Evolutionary conservation across 1,140 invertebrate genomes (phyloP), one percentile per base, ranked within the genome.

Genomic region (Drosophila simulans): DNA sequence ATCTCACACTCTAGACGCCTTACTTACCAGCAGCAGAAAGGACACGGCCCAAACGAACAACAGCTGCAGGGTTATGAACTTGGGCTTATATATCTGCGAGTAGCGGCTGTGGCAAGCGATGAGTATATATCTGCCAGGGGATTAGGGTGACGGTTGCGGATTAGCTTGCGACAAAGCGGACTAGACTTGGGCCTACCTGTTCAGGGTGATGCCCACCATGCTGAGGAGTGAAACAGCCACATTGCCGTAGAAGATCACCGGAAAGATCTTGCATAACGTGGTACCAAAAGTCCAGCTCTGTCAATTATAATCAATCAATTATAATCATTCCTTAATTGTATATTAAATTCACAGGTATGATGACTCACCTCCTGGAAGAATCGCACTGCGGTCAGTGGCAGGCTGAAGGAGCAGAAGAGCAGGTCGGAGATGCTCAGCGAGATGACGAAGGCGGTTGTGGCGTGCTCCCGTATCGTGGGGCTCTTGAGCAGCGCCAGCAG

Each of bases 191-290:
- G 13, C 60, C 91, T 93, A 97, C 96, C 97, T 95, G 93, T 98
- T 98, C 52, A 98, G 93, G 15, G 97, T 97, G 76, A 98, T 98
- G 63, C 96, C 96, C 34, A 97, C 97, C 95, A 98, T 98, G 81
- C 96, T 97, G 45, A 98, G 93, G 25, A 98, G 92, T 0, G 96
- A 97, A 12, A 97, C 96, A 2, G 96, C 97, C 12, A 98, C 96
- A 89, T 98, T 98, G 56, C 96, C 97, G 91, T 98, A 98, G 92
- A 97, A 97, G 77, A 98, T 95, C 69, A 98, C 95, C 0, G 97
- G 97, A 92, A 98, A 98, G 85, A 97, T 94, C 91, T 95, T 94
- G 91, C 97, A 98, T 12, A 97, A 93, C 1, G 94, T 94, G 1
- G 95, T 94, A 1, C 97, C 97, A n/a, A 97, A 93, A 34, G 95